Conservation (phyloP, 2,888 invertebrate genomes). For the Folsomia candida region DNA sequence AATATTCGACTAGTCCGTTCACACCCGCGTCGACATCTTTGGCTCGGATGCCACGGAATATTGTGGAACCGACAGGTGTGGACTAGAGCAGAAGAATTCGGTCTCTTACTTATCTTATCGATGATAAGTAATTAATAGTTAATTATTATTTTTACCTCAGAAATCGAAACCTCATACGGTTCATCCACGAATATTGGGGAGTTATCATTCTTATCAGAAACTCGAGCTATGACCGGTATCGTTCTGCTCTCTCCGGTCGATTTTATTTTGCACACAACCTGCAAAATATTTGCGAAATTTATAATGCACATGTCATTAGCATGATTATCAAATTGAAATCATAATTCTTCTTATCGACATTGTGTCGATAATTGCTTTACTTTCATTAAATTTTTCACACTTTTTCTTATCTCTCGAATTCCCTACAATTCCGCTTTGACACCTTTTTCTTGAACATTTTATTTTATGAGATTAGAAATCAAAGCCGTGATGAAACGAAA, state of each 20-base stretch:
- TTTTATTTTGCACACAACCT: constrained; percentile 80
- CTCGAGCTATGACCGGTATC: constrained; percentile 83
- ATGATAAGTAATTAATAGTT: no score
- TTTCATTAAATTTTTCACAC: no score
- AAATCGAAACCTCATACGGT: constrained; percentile 78
- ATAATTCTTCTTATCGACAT: no score
- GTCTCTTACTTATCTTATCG: constrained; percentile 45
- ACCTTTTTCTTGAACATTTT: no score
- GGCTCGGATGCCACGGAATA: constrained; percentile 77
- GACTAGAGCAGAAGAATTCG: no score
- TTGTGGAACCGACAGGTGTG: constrained; percentile 79
- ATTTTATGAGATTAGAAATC: no score
- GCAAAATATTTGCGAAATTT: constrained; percentile 53
- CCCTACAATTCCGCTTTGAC: no score
- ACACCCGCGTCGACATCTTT: constrained; percentile 81
- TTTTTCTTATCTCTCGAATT: no score
- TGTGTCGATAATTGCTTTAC: no score
- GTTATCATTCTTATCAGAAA: constrained; percentile 85
- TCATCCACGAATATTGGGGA: constrained; percentile 74
- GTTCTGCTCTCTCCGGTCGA: constrained; percentile 76
- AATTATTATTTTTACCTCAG: constrained; percentile 67
- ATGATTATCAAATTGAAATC: no score
- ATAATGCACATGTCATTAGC: no score
- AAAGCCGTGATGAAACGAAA: no score
- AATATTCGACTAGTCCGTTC: constrained; percentile 84